Percentiles rank a stretch among this genome's conserved stretches.
Conservation (phyloP, 2,888 invertebrate species). For the Ophonus ardosiacus region DNA sequence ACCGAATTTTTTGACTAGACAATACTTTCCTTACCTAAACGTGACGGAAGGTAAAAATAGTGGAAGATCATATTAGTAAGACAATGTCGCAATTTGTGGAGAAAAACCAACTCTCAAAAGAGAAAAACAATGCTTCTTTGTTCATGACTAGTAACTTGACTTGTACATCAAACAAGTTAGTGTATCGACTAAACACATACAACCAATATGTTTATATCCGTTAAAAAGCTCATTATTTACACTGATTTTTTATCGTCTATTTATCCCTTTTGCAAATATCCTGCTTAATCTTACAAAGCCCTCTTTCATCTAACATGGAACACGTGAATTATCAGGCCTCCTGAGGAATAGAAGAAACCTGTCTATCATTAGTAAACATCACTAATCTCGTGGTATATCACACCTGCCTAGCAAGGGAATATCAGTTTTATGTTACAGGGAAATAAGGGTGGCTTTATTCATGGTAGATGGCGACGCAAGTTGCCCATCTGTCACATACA, state of each 20-base stretch:
- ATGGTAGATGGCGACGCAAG: background rate
- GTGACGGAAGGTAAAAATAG: too few relatives aligned
- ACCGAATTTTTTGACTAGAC: too few relatives aligned
- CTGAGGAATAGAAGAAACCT: constrained; percentile 38
- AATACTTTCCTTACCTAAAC: too few relatives aligned
- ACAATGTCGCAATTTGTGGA: too few relatives aligned
- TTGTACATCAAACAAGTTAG: background rate
- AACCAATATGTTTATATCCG: background rate
- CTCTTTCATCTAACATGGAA: constrained; percentile 29
- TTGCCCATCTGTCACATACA: background rate
- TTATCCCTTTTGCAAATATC: constrained; percentile 20
- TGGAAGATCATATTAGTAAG: too few relatives aligned
- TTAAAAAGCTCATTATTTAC: background rate
- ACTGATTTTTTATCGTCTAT: background rate
- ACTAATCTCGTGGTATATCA: constrained; percentile 27
- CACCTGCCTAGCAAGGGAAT: constrained; percentile 36
- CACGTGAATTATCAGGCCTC: constrained; percentile 26
- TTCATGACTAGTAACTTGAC: background rate
- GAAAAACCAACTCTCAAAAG: too few relatives aligned
- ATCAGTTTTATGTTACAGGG: background rate
- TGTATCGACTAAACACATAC: background rate
- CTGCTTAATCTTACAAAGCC: constrained; percentile 23
- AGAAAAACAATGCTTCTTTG: background rate
- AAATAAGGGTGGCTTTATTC: background rate
- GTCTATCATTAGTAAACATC: constrained; percentile 51